These are phyloP conservation scores for Melanotaenia boesemani DNA, from an alignment of 2,797 vertebrate species.

Conservation along the genomic window DNA sequence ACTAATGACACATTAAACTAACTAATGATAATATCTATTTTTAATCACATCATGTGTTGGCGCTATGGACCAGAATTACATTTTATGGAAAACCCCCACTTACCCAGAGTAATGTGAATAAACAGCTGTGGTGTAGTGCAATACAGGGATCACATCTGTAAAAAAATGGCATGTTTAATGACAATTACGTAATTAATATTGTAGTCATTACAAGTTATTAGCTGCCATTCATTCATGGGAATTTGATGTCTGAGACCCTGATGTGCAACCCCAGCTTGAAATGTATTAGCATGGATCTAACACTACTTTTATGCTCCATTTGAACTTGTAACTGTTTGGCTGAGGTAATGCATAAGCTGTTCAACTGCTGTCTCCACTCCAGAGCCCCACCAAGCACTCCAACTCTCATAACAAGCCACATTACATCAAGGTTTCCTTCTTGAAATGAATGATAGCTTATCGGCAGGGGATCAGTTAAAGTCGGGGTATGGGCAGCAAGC, in stretches of 20 bases:
- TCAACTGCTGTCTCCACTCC: slow-evolving; percentile 24
- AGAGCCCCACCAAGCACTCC: slow-evolving; percentile 9
- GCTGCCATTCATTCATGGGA: neutral
- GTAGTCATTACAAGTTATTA: neutral
- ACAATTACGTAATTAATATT: neutral
- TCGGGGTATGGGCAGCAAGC: slow-evolving; percentile 50
- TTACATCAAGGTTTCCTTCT: slow-evolving; percentile 40
- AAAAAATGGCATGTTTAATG: neutral
- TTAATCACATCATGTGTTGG: neutral
- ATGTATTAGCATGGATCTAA: slow-evolving; percentile 4
- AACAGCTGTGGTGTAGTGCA: neutral
- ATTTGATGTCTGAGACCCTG: neutral
- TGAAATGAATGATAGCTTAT: slow-evolving; percentile 66
- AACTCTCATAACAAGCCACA: slow-evolving; percentile 38
- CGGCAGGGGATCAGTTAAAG: slow-evolving; percentile 59
- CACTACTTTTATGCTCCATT: slow-evolving; percentile 33
- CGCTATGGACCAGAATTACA: neutral
- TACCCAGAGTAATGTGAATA: neutral
- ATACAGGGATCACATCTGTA: neutral
- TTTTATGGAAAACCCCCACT: neutral
- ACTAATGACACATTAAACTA: neutral
- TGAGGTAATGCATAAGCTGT: slow-evolving; percentile 29
- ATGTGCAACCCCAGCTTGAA: slow-evolving; percentile 1
- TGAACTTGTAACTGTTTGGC: slow-evolving; percentile 32
- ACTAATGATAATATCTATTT: neutral